These are phyloP conservation scores for Sebastes glaucus DNA, from an alignment of 2,797 vertebrate genomes.

Conservation along the genomic window DNA sequence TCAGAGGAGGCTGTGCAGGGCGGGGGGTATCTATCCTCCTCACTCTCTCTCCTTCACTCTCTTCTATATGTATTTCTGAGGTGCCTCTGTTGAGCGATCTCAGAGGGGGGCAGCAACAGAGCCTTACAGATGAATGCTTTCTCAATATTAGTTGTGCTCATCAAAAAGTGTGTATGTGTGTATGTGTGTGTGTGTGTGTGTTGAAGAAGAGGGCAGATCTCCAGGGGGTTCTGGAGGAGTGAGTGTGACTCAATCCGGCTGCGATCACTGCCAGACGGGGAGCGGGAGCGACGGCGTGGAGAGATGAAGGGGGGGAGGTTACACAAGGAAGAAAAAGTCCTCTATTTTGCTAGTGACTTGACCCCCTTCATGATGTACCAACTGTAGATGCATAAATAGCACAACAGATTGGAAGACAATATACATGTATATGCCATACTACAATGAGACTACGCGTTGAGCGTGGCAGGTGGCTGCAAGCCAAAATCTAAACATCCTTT, in stretches of 20 bases:
- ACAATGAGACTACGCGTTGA: background rate
- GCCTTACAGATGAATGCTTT: constrained; percentile 77
- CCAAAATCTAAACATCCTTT: constrained; percentile 16
- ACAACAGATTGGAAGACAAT: constrained; percentile 12
- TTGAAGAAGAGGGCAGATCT: constrained; percentile 49
- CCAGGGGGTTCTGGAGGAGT: constrained; percentile 65
- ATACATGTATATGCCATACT: background rate
- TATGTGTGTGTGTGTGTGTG: background rate
- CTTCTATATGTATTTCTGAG: constrained; percentile 72
- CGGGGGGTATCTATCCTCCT: constrained; percentile 35
- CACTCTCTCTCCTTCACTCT: constrained; percentile 21
- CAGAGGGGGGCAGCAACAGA: constrained; percentile 67
- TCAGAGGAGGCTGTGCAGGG: constrained; percentile 66
- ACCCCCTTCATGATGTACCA: constrained; percentile 22
- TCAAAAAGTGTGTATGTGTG: constrained; percentile 57
- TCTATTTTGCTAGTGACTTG: constrained; percentile 26
- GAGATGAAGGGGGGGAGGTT: constrained; percentile 38
- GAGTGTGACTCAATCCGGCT: constrained; percentile 74
- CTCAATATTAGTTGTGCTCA: constrained; percentile 77
- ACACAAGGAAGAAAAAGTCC: constrained; percentile 24
- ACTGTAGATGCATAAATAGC: constrained; percentile 35
- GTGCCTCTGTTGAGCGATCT: constrained; percentile 66
- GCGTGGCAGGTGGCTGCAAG: constrained; percentile 14
- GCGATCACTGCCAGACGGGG: constrained; percentile 59
- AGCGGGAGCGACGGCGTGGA: constrained; percentile 36